Base-by-base conservation (phyloP, 37 sponge, comb jelly and placozoan genomes). In the Halichondria panicea region DNA sequence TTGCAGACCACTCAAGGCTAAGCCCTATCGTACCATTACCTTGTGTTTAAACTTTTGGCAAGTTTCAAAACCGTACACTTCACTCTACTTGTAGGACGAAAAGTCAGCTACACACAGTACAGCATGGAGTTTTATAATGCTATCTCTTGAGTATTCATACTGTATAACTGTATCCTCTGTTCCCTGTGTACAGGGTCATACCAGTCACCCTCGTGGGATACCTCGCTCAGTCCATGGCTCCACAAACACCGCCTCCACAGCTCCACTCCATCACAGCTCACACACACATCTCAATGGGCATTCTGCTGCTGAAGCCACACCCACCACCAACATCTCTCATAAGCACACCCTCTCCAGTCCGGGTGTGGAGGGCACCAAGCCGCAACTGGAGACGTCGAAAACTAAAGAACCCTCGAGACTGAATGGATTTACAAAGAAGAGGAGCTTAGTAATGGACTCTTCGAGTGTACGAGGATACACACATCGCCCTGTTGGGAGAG, bases 141-240 rank as follows among this genome's bases (percentile, higher is more conserved):
- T n/a, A n/a, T n/a, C n/a, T n/a, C n/a, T n/a, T n/a, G n/a, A n/a
- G n/a, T n/a, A n/a, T n/a, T n/a, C n/a, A n/a, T n/a, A n/a, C n/a
- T n/a, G n/a, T n/a, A n/a, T n/a, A n/a, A n/a, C n/a, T n/a, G n/a
- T n/a, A n/a, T n/a, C n/a, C n/a, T n/a, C n/a, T n/a, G n/a, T n/a
- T n/a, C n/a, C n/a, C n/a, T n/a, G n/a, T n/a, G n/a, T n/a, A n/a
- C 71, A 81, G 82, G 82, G 82, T 30, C 73, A 61, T 53, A 55
- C 48, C 60, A 66, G 81, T 58, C 81, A 50, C 18, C 53, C 81
- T 21, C 53, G 66, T 0, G 44, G 50, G 41, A 40, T 59, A 21
- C 54, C 81, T 34, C 35, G 64, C 33, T 34, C 75, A 41, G 13
- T 62, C 46, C 72, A 43, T 34, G 24, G 56, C 71, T 18, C 73